Evolutionary conservation across 2,888 invertebrate species (phyloP).

Genomic region (Acronicta leporina): DNA sequence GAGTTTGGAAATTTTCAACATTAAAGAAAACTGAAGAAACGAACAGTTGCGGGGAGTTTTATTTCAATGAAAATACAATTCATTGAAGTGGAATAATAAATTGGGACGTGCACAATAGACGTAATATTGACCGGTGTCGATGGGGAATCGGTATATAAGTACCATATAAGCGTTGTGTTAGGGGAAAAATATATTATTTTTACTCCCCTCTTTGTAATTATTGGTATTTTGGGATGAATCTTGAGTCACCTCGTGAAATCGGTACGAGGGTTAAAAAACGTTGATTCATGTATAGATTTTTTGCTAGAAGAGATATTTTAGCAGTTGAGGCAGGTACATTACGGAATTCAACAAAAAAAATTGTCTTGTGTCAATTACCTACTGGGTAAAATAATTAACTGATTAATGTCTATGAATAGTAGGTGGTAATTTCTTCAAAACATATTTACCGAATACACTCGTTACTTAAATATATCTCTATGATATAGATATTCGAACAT

Average conservation of each 20-base stretch:
- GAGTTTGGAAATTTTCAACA: slow-evolving; percentile 42
- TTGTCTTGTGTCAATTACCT: too few species aligned
- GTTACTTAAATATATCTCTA: too few species aligned
- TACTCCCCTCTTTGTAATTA: slow-evolving; percentile 78
- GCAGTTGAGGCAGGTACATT: too few species aligned
- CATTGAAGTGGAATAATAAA: slow-evolving; percentile 39
- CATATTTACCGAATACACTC: too few species aligned
- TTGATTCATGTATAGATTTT: slow-evolving; percentile 25
- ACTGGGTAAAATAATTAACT: too few species aligned
- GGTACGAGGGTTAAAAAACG: slow-evolving; percentile 25
- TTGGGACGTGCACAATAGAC: slow-evolving; percentile 37
- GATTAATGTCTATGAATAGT: too few species aligned
- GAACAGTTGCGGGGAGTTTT: slow-evolving; percentile 13
- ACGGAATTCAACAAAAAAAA: too few species aligned
- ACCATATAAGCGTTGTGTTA: slow-evolving; percentile 55
- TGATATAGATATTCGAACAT: too few species aligned
- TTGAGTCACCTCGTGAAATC: slow-evolving; percentile 60
- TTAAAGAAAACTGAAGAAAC: slow-evolving; percentile 36
- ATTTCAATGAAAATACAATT: slow-evolving; percentile 32
- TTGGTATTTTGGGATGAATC: slow-evolving; percentile 77
- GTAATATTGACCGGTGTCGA: slow-evolving; percentile 33
- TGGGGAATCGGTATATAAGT: slow-evolving; percentile 43
- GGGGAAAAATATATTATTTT: slow-evolving; percentile 68
- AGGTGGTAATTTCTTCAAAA: too few species aligned
- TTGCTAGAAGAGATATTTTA: slow-evolving; percentile 21